These are phyloP conservation scores for Byasa hedistus DNA, from an alignment of 2,888 invertebrate species.

Conservation along the genomic window DNA sequence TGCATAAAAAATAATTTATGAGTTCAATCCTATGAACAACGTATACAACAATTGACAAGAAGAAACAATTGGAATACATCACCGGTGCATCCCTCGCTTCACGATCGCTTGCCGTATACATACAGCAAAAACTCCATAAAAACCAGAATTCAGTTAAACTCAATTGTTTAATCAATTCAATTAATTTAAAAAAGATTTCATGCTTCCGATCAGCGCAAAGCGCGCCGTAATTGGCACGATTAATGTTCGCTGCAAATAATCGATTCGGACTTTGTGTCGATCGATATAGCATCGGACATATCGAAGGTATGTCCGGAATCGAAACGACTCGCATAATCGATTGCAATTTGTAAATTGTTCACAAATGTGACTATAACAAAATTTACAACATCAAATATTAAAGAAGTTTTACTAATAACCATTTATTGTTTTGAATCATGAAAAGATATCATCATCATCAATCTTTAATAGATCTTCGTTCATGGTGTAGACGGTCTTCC, in stretches of 20 bases:
- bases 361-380: too few species aligned
- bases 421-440: too few species aligned
- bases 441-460: too few species aligned
- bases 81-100: conserved; percentile 33
- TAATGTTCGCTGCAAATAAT: conserved; percentile 57
- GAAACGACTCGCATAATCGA: conserved; percentile 46
- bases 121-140: conserved; percentile 46
- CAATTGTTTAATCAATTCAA: conserved; percentile 76
- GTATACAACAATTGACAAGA: conserved; percentile 8
- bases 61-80: conserved; percentile 1
- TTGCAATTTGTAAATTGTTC: conserved; percentile 43
- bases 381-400: too few species aligned
- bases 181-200: conserved; percentile 69
- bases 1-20: background rate
- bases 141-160: conserved; percentile 61
- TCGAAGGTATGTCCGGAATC: conserved; percentile 59
- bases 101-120: conserved; percentile 40
- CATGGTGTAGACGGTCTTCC: too few species aligned
- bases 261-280: conserved; percentile 63
- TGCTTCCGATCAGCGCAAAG: conserved; percentile 50
- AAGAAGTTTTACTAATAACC: too few species aligned
- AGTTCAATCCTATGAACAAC: background rate
- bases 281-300: conserved; percentile 49
- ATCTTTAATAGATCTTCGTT: too few species aligned
- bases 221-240: conserved; percentile 68